phyloP scores from a whole-genome alignment of 2,888 invertebrate species.

The Dynastes maya region DNA sequence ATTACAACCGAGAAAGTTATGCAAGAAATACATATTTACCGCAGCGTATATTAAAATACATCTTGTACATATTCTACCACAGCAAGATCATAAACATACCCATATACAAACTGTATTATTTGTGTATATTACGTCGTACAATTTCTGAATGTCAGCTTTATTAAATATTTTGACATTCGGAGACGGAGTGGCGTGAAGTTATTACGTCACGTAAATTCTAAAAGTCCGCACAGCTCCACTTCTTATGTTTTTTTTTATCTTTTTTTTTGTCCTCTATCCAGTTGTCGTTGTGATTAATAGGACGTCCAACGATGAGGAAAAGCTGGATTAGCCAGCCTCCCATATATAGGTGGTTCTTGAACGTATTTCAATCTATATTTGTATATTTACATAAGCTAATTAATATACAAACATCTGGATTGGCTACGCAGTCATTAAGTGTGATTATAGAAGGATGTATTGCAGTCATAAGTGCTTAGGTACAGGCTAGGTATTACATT shows the following conservation, averaged over 20 bases:
- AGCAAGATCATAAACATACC: neutral
- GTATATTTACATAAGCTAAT: conserved; percentile 46
- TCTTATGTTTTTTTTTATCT: conserved; percentile 4
- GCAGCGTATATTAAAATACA: no score
- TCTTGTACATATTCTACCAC: conserved; percentile 2
- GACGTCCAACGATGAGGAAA: conserved; percentile 21
- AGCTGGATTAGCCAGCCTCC: conserved; percentile 28
- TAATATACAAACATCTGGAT: conserved; percentile 25
- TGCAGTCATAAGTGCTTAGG: no score
- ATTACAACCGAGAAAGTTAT: no score
- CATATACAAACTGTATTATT: neutral
- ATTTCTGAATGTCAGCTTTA: conserved; percentile 12
- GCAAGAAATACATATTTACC: no score
- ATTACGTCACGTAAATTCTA: conserved; percentile 14
- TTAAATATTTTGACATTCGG: conserved; percentile 37
- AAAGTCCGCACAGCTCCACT: conserved; percentile 7
- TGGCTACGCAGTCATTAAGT: neutral
- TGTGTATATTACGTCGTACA: neutral
- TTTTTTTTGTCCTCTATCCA: neutral
- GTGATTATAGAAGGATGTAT: no score
- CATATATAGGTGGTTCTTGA: neutral
- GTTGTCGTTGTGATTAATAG: conserved; percentile 40
- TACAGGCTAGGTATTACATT: no score
- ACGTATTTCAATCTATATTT: conserved; percentile 18
- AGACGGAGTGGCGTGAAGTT: conserved; percentile 10